These are phyloP conservation scores for Anastatus disparis DNA, from an alignment of 1,140 invertebrate genomes.

Conservation along the genomic window DNA sequence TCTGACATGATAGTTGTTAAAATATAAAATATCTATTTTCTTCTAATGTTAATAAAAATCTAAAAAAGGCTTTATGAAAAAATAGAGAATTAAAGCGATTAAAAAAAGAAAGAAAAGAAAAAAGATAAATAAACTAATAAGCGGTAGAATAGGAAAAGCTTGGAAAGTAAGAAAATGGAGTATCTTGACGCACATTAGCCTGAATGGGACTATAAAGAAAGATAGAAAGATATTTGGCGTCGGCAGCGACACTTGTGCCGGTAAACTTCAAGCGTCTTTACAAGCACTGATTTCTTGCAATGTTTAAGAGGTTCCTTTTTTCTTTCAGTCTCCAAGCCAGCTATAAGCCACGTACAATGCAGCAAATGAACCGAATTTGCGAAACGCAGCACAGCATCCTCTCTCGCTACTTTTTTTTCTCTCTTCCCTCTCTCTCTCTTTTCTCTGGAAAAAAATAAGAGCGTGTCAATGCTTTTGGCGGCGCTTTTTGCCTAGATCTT, in stretches of 20 bases:
- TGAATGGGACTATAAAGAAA: constrained; percentile 14
- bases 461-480: constrained; percentile 51
- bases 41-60: too few species aligned
- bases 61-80: too few species aligned
- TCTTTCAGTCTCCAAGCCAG: background rate
- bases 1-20: too few species aligned
- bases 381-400: constrained; percentile 54
- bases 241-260: constrained; percentile 48
- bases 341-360: constrained; percentile 55
- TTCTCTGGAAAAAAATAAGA: too few species aligned
- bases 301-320: background rate
- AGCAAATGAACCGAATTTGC: constrained; percentile 69
- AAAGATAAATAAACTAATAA: too few species aligned
- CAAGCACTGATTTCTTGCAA: constrained; percentile 52
- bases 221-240: too few species aligned
- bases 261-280: constrained; percentile 67
- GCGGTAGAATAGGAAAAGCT: background rate
- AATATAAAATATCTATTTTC: too few species aligned
- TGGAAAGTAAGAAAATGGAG: constrained; percentile 25
- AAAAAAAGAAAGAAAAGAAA: too few species aligned
- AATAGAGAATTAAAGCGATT: too few species aligned
- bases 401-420: too few species aligned
- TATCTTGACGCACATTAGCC: constrained; percentile 20
- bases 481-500: constrained; percentile 41
- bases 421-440: constrained; percentile 41